Evolutionary conservation across 2,888 invertebrate species (phyloP).

Genomic region (Hirtodrosophila histrioides): DNA sequence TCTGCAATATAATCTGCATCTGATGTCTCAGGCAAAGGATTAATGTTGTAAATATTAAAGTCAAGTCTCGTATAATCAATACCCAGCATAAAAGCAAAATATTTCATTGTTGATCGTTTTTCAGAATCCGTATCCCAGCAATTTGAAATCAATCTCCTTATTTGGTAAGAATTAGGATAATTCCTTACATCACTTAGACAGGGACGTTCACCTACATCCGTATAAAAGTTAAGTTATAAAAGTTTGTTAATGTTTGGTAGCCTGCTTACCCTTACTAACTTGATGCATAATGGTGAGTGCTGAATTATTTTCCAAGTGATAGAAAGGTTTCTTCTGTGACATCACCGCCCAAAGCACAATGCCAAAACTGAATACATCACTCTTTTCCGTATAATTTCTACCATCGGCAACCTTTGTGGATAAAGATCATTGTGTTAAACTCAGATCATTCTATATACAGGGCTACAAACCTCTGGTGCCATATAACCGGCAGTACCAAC

Average conservation of each 20-base stretch:
- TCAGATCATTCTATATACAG: neutral
- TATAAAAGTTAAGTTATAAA: accelerated
- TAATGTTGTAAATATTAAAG: too few relatives aligned
- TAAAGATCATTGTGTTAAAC: neutral
- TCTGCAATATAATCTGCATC: too few relatives aligned
- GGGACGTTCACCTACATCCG: neutral
- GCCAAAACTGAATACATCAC: conserved; percentile 33
- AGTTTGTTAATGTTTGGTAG: neutral
- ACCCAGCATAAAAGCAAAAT: neutral
- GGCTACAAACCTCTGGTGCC: conserved; percentile 23
- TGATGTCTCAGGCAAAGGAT: too few relatives aligned
- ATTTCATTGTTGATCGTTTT: conserved; percentile 2
- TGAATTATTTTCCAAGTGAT: neutral
- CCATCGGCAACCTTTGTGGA: neutral
- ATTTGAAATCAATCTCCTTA: neutral
- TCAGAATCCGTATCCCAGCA: conserved; percentile 2
- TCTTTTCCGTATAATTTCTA: conserved; percentile 1
- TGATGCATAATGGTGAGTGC: neutral
- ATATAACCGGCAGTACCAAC: conserved; percentile 15
- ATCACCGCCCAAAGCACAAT: conserved; percentile 26
- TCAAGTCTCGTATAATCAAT: too few relatives aligned
- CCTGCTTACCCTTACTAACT: neutral
- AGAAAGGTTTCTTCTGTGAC: conserved; percentile 9
- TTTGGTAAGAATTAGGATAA: neutral
- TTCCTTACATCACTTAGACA: neutral